phyloP scores from a whole-genome alignment of 1,140 invertebrate genomes.

The Trichonephila inaurata region DNA sequence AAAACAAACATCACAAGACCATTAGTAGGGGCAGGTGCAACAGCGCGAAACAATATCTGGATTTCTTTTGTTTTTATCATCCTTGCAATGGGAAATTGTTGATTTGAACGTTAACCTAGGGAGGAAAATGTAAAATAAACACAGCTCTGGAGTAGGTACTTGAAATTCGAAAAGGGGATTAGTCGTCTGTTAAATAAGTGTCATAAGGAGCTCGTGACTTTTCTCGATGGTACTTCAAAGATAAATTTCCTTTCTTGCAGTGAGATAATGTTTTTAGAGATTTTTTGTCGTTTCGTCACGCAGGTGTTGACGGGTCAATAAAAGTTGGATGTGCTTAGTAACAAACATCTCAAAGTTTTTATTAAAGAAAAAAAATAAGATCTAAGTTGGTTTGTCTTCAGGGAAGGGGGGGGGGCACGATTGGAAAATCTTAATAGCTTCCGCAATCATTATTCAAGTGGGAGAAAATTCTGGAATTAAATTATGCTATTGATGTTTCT shows the following conservation, averaged over 20 bases:
- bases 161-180: background rate
- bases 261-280: background rate
- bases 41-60: background rate
- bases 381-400: no score
- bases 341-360: background rate
- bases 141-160: background rate
- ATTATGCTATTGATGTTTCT: no score
- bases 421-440: no score
- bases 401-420: no score
- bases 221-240: background rate
- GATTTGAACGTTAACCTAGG: slow-evolving; percentile 3
- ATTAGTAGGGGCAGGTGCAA: background rate
- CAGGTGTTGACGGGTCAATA: background rate
- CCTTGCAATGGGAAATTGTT: background rate
- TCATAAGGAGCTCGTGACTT: slow-evolving; percentile 17
- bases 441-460: no score
- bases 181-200: background rate
- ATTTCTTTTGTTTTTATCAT: background rate
- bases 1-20: slow-evolving; percentile 13
- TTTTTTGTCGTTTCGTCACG: background rate
- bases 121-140: slow-evolving; percentile 3
- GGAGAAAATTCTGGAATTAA: no score
- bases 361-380: no score
- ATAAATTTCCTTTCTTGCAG: background rate
- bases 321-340: background rate